Conservation (phyloP, 2,113 vertebrate species). For the Mus musculus region DNA sequence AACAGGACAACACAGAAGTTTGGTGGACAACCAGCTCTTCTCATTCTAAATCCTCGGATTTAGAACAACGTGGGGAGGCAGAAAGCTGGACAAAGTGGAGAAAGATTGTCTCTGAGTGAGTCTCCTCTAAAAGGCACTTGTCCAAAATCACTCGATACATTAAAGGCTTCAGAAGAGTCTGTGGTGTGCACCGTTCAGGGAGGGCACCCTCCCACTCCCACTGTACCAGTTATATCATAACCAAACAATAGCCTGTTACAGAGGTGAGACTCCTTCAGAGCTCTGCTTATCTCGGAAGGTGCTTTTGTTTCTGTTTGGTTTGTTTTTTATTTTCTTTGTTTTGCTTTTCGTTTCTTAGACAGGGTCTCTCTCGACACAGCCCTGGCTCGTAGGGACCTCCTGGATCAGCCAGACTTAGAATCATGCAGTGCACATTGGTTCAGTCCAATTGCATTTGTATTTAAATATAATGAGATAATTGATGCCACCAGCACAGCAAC, state of each 20-base stretch:
- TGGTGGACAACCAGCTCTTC: neutral
- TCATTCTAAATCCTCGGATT: slow-evolving; percentile 5
- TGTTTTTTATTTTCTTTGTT: neutral
- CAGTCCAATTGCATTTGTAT: neutral
- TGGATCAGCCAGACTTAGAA: neutral
- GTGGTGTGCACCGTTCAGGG: neutral
- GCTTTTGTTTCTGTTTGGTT: neutral
- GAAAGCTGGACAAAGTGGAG: neutral
- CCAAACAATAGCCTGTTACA: neutral
- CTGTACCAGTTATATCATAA: slow-evolving; percentile 21
- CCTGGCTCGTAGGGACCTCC: neutral
- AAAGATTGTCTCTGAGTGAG: neutral
- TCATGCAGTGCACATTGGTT: no score
- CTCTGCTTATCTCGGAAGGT: neutral
- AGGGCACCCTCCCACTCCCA: neutral
- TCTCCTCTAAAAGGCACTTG: neutral
- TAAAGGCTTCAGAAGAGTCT: neutral
- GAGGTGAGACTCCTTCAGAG: neutral
- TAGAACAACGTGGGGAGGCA: neutral
- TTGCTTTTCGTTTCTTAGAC: neutral
- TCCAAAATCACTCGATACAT: neutral
- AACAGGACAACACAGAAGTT: neutral
- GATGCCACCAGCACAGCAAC: neutral
- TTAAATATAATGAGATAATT: neutral
- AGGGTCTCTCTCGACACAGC: neutral